These are phyloP conservation scores for Yoshiicerus persimilis DNA, from an alignment of 1,140 invertebrate species.

Conservation along the genomic window DNA sequence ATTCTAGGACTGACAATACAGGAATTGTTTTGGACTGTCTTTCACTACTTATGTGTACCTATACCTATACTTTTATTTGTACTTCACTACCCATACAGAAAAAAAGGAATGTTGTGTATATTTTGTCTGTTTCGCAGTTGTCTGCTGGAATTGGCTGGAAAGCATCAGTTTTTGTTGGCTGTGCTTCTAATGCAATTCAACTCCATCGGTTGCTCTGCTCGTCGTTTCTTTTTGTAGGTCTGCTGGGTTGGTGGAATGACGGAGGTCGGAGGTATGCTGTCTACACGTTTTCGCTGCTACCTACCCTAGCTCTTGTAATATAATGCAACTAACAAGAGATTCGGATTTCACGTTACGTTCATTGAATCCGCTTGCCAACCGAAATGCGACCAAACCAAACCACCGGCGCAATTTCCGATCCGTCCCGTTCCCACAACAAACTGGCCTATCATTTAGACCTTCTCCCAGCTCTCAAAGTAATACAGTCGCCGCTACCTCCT, in stretches of 20 bases:
- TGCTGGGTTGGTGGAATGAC: not conserved
- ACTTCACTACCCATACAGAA: not conserved
- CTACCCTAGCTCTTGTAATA: not conserved
- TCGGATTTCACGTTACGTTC: not conserved
- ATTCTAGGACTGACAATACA: not conserved
- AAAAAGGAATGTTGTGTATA: not conserved
- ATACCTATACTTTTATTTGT: no score
- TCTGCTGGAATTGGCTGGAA: not conserved
- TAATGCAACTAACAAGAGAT: not conserved
- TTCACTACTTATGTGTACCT: not conserved
- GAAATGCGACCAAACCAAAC: conserved; percentile 16
- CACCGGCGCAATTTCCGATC: conserved; percentile 8
- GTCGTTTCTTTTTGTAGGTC: not conserved
- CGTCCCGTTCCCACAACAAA: conserved; percentile 14
- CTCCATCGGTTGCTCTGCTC: not conserved
- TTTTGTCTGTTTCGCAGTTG: not conserved
- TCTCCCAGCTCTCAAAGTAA: not conserved
- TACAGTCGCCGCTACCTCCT: not conserved
- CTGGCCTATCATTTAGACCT: not conserved
- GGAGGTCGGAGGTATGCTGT: not conserved
- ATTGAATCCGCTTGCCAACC: not conserved
- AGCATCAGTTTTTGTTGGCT: not conserved
- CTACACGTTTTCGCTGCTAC: not conserved
- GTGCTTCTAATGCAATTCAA: not conserved
- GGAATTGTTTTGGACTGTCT: not conserved